phyloP scores from a whole-genome alignment of 2,113 vertebrate species.

The Python bivittatus region DNA sequence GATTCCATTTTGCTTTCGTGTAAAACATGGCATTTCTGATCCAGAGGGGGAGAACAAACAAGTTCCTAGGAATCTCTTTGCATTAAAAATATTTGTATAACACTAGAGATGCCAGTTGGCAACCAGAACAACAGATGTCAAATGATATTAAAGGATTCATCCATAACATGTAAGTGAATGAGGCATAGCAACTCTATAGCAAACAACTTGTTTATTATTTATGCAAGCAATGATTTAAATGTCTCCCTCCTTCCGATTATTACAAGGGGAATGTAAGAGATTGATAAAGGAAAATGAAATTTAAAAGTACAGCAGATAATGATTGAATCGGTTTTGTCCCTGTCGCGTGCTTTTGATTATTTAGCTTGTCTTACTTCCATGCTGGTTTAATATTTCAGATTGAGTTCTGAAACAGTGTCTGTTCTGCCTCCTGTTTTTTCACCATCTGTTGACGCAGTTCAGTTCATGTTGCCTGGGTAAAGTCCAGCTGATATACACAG shows the following conservation, averaged over 20 bases:
- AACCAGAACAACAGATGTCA: background rate
- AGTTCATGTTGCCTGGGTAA: conserved; percentile 23
- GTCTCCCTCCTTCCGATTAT: background rate
- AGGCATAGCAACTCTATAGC: background rate
- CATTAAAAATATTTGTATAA: background rate
- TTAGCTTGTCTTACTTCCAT: conserved; percentile 48
- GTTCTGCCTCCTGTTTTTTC: conserved; percentile 4
- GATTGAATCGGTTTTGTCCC: background rate
- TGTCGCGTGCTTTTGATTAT: background rate
- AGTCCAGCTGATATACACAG: conserved; percentile 68
- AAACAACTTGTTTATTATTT: background rate
- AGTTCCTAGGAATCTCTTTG: background rate
- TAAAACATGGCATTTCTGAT: background rate
- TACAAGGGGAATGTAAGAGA: background rate
- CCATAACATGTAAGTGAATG: background rate
- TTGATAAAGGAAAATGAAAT: background rate
- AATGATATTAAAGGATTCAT: no score
- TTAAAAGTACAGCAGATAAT: background rate
- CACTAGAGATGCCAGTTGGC: background rate
- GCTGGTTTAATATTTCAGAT: conserved; percentile 59
- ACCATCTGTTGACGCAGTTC: conserved; percentile 73
- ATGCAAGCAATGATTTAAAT: background rate
- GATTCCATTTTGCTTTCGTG: background rate
- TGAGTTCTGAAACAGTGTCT: background rate
- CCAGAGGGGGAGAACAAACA: background rate